Base-by-base conservation (phyloP, 2,113 vertebrate genomes). In the Gymnorhina tibicen region DNA sequence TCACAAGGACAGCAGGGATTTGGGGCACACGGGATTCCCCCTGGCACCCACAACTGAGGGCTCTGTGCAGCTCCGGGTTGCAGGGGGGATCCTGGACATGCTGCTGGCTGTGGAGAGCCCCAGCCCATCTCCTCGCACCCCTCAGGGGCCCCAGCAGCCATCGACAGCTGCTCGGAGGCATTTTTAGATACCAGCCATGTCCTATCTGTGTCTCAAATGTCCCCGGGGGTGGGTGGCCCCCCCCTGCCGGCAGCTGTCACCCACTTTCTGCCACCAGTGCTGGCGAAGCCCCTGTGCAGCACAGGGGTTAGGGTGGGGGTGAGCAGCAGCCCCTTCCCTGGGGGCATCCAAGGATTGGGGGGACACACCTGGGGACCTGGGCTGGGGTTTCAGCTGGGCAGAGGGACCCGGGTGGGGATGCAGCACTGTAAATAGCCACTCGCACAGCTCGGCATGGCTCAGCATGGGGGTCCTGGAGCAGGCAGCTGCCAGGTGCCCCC, bases 131-230 rank as follows among this genome's bases (percentile, higher is more conserved):
- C 52, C 80, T 35, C 0, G 0, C 49, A 83, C 94, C 96, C 96
- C 26, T 73, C 6, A 3, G 68, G 93, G 95, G 95, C 95, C 96
- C 80, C 96, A 56, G 72, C 42, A 44, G 17, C 60, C 8, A 4
- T 58, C 1, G 13, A 39, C 96, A 97, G 96, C 93, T 97, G 96
- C 89, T 88, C 11, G 0, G 35, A 18, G 59, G 89, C 95, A 92
- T 92, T 97, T 97, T 95, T 97, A 97, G 96, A 95, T 88, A 92
- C 62, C 47, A 6, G 82, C 75, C 63, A 8, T 1, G 58, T 91
- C 95, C 96, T 89, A 69, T 92, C 93, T 83, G 41, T 28, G 73
- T 95, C 93, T 95, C 95, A 92, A 92, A 95, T 95, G 87, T 91
- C 95, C 62, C 79, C 4, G 16, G 49, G 74, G 79, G 79, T 5